Evolutionary conservation across 2,797 vertebrate species (phyloP), one percentile per base, ranked within the genome.

Genomic region (Aulostomus chinensis): DNA sequence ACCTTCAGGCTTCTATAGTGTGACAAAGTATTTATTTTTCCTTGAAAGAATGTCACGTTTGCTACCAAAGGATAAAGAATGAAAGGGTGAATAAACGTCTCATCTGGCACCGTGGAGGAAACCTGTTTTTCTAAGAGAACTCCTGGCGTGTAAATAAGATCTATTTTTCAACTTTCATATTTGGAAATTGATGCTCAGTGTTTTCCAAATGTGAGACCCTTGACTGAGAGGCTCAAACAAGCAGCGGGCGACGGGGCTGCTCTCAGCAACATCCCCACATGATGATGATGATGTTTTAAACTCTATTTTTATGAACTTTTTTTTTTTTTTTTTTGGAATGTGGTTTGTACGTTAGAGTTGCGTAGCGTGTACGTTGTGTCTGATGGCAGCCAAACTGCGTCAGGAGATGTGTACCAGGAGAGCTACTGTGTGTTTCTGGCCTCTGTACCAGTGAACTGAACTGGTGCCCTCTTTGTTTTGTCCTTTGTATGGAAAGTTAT

Each of bases 51-150:
- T 93, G 90, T 88, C 67, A 64, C 72, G 71, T 60, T 78, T 68
- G 66, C 88, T 94, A 95, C 95, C 95, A 97, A 98, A 98, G 95
- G 91, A 92, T 80, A 55, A 54, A 60, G 41, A 51, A 48, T 46
- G 7, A 41, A 32, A 38, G 14, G 15, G 62, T 3, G 13, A 50
- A 36, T 17, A 30, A 3, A 49, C 9, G 56, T 58, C 49, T 53
- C 45, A 2, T 52, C 13, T 5, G 18, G 32, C 58, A 17, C 38
- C 17, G 50, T 49, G 46, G 68, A 76, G 77, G 86, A 73, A 80
- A 40, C 25, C 20, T 13, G 64, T 35, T 75, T 84, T 84, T 83
- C 24, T 84, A 85, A 77, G 22, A 41, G 30, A 60, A 31, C 47
- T 68, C 66, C 63, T 42, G 26, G 74, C 69, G 76, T 81, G 87